These are phyloP conservation scores for Bellardia pandia DNA, from an alignment of 2,888 invertebrate genomes.

Conservation along the genomic window DNA sequence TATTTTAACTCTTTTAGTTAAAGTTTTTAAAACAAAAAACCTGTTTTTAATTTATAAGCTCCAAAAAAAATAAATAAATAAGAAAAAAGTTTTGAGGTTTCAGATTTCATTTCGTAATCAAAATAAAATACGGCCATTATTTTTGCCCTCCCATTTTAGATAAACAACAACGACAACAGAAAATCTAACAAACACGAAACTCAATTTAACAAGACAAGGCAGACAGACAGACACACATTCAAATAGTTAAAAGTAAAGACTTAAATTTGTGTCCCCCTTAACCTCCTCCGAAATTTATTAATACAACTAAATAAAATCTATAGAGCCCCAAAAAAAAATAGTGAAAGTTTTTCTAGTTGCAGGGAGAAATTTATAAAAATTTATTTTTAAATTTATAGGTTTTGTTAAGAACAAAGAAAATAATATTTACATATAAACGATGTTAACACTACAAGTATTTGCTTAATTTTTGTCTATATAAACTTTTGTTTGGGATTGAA, in stretches of 20 bases:
- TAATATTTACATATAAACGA: slow-evolving; percentile 38
- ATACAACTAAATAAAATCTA: slow-evolving; percentile 22
- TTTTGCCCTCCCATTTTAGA: slow-evolving; percentile 51
- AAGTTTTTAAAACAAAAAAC: slow-evolving; percentile 48
- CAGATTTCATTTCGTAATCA: slow-evolving; percentile 70
- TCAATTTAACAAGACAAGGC: slow-evolving; percentile 22
- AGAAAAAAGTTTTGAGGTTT: slow-evolving; percentile 56
- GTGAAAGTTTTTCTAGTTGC: slow-evolving; percentile 56
- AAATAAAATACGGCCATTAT: slow-evolving; percentile 52
- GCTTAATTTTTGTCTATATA: too few relatives aligned
- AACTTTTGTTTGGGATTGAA: too few relatives aligned
- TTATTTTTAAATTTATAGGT: too few relatives aligned
- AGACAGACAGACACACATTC: neutral
- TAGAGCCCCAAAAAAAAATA: neutral
- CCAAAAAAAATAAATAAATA: slow-evolving; percentile 20
- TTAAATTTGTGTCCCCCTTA: neutral
- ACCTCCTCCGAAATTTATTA: neutral
- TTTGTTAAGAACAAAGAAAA: slow-evolving; percentile 47
- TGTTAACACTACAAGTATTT: neutral
- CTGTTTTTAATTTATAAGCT: slow-evolving; percentile 65
- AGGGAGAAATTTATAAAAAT: slow-evolving; percentile 43
- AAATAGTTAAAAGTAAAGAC: slow-evolving; percentile 4
- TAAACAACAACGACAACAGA: slow-evolving; percentile 22
- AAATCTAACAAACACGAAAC: slow-evolving; percentile 38
- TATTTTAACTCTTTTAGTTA: slow-evolving; percentile 39